Percentiles rank a stretch among this genome's conserved stretches.
These are phyloP conservation scores for Cossypha polioptera DNA, from an alignment of 2,797 vertebrate species.

Conservation along the genomic window DNA sequence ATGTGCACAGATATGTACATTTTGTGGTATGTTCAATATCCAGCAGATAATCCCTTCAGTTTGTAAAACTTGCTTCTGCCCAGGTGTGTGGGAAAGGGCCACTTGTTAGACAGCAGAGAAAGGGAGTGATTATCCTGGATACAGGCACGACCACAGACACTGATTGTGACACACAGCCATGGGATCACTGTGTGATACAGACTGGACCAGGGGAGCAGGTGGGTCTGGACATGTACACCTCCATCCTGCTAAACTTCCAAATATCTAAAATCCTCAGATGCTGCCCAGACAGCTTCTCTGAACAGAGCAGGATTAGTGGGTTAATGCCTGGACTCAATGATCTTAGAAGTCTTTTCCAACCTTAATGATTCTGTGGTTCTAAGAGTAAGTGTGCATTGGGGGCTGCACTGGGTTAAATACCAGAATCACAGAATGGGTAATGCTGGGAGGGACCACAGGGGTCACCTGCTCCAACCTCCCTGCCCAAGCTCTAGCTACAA, in stretches of 20 bases:
- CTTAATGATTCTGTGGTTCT: not conserved
- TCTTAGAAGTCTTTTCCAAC: not conserved
- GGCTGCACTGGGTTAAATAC: not conserved
- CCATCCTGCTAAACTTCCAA: not conserved
- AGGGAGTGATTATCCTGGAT: not conserved
- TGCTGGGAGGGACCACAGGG: not conserved
- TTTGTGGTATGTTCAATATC: not conserved
- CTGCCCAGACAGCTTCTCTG: not conserved
- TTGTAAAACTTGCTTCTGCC: not conserved
- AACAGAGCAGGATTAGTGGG: not conserved
- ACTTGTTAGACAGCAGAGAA: not conserved
- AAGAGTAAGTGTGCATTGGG: fast-evolving
- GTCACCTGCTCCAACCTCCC: not conserved
- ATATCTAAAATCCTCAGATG: not conserved
- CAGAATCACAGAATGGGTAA: not conserved
- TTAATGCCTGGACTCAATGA: not conserved
- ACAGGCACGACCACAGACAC: not conserved
- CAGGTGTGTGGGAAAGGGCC: not conserved
- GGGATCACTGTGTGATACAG: fast-evolving
- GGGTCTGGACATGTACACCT: not conserved
- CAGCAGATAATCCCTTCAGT: not conserved
- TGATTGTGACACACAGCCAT: not conserved
- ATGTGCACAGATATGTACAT: not conserved
- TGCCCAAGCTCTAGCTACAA: not conserved
- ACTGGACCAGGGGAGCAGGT: not conserved